Evolutionary conservation across 2,113 vertebrate species (phyloP), one percentile per base, ranked within the genome.

Genomic region (Bucco capensis): DNA sequence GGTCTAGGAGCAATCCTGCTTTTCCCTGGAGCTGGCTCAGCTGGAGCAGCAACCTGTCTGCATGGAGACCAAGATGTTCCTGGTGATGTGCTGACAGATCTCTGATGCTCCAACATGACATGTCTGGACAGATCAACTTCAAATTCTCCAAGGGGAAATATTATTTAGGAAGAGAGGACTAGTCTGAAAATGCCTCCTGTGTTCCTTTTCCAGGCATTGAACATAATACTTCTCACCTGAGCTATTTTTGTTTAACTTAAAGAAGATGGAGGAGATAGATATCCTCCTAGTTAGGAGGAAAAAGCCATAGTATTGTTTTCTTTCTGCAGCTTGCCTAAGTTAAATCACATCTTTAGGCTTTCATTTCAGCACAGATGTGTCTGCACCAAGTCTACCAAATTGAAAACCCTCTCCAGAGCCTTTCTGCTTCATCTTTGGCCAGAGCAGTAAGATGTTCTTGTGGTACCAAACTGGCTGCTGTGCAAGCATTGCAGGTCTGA

Each of bases 261-360:
- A 23, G 54, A 5, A 64, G 18, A 38, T 42, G 40, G 15, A 51
- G 7, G n/a, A 51, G 14, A 7, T 57, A 17, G 30, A 6, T 42
- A 12, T 42, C 15, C 40, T 42, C 40, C 40, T 27, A 8, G n/a
- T 7, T 6, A 56, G 42, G 35, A 58, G 11, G 21, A 25, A 77
- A 62, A 76, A 66, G 2, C 0, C 10, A 33, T 2, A 15, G 7
- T 3, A 38, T 6, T 25, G 18, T 0, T 44, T 35, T n/a, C 27
- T 22, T 24, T 60, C 33, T 92, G 62, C 23, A 64, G 8, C 2
- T 57, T 30, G 18, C 12, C 5, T 4, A 25, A 78, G 9, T 33
- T 30, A 73, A 61, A 72, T 9, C 25, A 44, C 54, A 31, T 23
- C 8, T 46, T 40, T 8, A 51, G 56, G 13, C 18, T 58, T 77